Evolutionary conservation across 2,113 vertebrate genomes (phyloP).

Genomic region (Heterotilapia buettikoferi): DNA sequence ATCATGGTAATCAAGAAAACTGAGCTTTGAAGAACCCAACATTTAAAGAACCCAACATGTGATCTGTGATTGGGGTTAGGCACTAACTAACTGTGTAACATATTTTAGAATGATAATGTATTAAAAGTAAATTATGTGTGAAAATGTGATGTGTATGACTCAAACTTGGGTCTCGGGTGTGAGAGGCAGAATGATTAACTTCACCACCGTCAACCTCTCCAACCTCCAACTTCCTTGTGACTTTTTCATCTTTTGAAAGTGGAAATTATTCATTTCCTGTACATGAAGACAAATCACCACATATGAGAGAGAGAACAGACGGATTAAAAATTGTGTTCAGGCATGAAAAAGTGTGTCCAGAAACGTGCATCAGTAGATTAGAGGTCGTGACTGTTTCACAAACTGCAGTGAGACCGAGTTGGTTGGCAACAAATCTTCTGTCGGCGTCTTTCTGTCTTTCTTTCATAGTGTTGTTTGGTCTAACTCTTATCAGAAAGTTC

Average conservation of each 20-base stretch:
- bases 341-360: background rate
- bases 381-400: background rate
- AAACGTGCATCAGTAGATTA: background rate
- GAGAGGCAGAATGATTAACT: background rate
- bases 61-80: background rate
- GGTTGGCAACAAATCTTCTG: background rate
- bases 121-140: background rate
- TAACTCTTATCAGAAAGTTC: background rate
- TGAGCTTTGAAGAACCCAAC: background rate
- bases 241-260: background rate
- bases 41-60: background rate
- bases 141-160: background rate
- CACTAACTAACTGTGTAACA: background rate
- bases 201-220: background rate
- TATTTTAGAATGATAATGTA: background rate
- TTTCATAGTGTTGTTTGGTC: background rate
- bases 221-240: background rate
- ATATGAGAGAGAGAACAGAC: background rate
- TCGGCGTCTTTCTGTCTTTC: fast-evolving
- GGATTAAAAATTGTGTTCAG: background rate
- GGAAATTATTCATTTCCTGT: background rate
- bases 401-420: background rate
- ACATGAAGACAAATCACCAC: background rate
- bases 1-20: background rate
- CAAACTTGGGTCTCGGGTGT: background rate